Evolutionary conservation across 2,797 vertebrate genomes (phyloP).

Genomic region (Lagorchestes hirsutus): DNA sequence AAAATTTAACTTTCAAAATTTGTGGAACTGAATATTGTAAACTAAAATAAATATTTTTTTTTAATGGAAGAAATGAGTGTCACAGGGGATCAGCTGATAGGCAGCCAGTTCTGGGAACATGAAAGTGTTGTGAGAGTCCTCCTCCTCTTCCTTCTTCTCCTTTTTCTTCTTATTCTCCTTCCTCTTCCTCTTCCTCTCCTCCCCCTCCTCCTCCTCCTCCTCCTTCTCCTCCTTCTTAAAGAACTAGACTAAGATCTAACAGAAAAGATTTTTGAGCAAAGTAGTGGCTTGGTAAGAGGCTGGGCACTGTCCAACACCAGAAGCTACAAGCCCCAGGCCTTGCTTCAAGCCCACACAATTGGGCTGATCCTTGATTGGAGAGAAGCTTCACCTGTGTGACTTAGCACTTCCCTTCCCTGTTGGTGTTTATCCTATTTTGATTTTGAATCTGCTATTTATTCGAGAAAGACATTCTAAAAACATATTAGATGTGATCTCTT

Average conservation of each 20-base stretch:
- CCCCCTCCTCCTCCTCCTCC: too few species aligned
- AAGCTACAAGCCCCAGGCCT: neutral
- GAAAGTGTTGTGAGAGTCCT: neutral
- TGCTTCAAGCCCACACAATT: neutral
- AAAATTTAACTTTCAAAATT: too few species aligned
- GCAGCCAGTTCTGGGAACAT: neutral
- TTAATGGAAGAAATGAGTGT: too few species aligned
- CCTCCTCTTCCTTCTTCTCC: too few species aligned
- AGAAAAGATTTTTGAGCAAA: neutral
- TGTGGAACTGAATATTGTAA: too few species aligned
- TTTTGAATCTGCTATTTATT: neutral
- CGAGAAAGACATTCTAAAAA: neutral
- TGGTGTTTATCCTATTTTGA: neutral
- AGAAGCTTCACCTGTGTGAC: neutral
- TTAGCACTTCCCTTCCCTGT: neutral
- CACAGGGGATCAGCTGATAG: neutral
- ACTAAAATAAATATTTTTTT: too few species aligned
- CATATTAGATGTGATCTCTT: neutral
- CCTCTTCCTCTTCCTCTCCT: too few species aligned
- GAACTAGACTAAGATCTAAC: neutral
- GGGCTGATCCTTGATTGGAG: neutral
- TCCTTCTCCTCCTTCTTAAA: neutral
- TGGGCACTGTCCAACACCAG: neutral
- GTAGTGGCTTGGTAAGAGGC: neutral
- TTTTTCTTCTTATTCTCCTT: too few species aligned